Evolutionary conservation across 2,888 invertebrate genomes (phyloP).

Genomic region (Zhengitettix transpicula): DNA sequence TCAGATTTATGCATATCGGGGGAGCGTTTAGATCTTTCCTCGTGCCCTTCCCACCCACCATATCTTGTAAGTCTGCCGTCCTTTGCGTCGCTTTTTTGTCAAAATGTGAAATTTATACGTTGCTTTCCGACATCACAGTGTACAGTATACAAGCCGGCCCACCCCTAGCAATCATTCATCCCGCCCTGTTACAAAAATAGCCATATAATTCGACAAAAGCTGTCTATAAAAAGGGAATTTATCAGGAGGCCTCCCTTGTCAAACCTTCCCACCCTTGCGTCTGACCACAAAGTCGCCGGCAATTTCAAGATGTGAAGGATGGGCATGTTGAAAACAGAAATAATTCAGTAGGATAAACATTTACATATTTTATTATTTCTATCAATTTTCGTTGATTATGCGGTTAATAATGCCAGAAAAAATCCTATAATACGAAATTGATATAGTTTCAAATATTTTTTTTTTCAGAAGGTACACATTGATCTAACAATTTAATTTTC

Average conservation of each 20-base stretch:
- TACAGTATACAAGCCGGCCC: neutral
- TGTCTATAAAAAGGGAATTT: conserved; percentile 11
- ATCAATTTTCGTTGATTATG: too few species aligned
- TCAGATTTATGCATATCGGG: conserved; percentile 9
- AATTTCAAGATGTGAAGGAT: neutral
- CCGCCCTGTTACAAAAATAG: conserved; percentile 4
- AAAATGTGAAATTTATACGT: conserved; percentile 9
- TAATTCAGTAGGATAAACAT: too few species aligned
- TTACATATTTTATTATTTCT: too few species aligned
- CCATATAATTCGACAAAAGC: conserved; percentile 8
- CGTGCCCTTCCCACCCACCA: neutral
- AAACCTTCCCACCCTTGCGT: neutral
- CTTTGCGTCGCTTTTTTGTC: conserved; percentile 3
- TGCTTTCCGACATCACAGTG: neutral
- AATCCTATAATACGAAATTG: too few species aligned
- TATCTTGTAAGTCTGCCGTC: neutral
- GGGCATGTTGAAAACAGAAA: too few species aligned
- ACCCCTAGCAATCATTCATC: neutral
- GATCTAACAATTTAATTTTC: too few species aligned
- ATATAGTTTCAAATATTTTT: too few species aligned
- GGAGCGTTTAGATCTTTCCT: conserved; percentile 9
- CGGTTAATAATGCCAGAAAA: too few species aligned
- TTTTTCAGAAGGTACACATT: too few species aligned
- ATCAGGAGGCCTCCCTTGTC: conserved; percentile 2
- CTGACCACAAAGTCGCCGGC: neutral